phyloP scores from a whole-genome alignment of 2,888 invertebrate genomes.

The Rhorus exstirpatorius region DNA sequence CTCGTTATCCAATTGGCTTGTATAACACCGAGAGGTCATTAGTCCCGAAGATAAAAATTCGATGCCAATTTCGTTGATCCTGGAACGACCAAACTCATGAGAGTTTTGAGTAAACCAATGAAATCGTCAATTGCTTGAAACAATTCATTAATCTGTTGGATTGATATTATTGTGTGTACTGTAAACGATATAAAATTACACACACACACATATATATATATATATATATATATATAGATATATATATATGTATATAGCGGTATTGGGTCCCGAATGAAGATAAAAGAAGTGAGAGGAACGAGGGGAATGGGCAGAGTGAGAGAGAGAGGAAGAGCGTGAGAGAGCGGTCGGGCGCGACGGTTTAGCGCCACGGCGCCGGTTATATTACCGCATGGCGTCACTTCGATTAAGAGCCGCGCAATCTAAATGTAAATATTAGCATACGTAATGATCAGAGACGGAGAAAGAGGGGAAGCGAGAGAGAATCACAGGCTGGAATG shows the following conservation, averaged over 20 bases:
- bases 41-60: not conserved
- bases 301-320: constrained; percentile 33
- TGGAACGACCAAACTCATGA: not conserved
- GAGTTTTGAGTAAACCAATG: not conserved
- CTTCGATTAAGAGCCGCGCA: constrained; percentile 84
- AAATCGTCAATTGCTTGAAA: not conserved
- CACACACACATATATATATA: no score
- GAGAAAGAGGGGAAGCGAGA: constrained; percentile 13
- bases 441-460: constrained; percentile 82
- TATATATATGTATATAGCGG: constrained; percentile 7
- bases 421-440: constrained; percentile 85
- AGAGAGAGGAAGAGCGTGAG: constrained; percentile 42
- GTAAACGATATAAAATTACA: no score
- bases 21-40: no score
- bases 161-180: not conserved
- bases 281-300: constrained; percentile 31
- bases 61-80: not conserved
- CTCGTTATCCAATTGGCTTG: no score
- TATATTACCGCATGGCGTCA: constrained; percentile 85
- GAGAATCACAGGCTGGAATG: constrained; percentile 64
- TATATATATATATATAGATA: no score
- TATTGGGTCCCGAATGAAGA: constrained; percentile 26
- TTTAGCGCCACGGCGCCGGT: constrained; percentile 85
- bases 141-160: constrained; percentile 19
- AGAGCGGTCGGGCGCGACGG: constrained; percentile 74